Evolutionary conservation across 2,888 invertebrate species (phyloP).

Genomic region (Autographa pulchrina): DNA sequence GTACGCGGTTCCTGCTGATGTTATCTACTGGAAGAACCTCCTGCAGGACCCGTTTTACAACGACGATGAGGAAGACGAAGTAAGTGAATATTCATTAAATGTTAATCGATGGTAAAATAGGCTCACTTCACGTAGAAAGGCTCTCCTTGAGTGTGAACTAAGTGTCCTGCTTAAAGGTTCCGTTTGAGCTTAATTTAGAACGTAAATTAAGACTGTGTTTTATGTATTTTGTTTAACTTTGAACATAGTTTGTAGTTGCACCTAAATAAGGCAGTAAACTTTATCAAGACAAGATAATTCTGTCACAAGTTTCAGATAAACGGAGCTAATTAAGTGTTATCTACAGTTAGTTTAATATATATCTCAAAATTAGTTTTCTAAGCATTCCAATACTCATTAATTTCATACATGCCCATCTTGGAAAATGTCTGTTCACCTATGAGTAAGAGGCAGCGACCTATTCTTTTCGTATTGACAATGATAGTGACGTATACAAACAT

Average conservation of each 20-base stretch:
- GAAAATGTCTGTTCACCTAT: background rate
- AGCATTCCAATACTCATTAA: background rate
- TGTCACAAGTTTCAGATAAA: constrained; percentile 15
- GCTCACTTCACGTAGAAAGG: constrained; percentile 19
- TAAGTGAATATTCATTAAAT: constrained; percentile 66
- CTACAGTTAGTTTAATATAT: too few relatives aligned
- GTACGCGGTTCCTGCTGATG: constrained; percentile 85
- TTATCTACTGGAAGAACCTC: constrained; percentile 88
- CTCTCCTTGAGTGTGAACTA: constrained; percentile 33
- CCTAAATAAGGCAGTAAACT: background rate
- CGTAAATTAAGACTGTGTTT: constrained; percentile 33
- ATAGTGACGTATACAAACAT: constrained; percentile 21
- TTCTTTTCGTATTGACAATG: constrained; percentile 31
- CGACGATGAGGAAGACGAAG: constrained; percentile 89
- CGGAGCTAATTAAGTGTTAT: constrained; percentile 7
- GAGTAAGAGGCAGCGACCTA: constrained; percentile 26
- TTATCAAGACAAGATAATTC: constrained; percentile 10
- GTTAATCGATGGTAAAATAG: constrained; percentile 24
- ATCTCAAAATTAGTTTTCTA: background rate
- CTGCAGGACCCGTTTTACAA: constrained; percentile 86
- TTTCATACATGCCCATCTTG: background rate
- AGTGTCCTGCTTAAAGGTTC: constrained; percentile 11
- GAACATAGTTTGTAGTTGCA: constrained; percentile 5
- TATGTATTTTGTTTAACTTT: constrained; percentile 9
- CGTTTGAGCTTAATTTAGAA: constrained; percentile 35